Percentiles rank a stretch among this genome's conserved stretches.
Conservation (phyloP, 1,140 invertebrate genomes). For the Cyphomyrmex costatus region DNA sequence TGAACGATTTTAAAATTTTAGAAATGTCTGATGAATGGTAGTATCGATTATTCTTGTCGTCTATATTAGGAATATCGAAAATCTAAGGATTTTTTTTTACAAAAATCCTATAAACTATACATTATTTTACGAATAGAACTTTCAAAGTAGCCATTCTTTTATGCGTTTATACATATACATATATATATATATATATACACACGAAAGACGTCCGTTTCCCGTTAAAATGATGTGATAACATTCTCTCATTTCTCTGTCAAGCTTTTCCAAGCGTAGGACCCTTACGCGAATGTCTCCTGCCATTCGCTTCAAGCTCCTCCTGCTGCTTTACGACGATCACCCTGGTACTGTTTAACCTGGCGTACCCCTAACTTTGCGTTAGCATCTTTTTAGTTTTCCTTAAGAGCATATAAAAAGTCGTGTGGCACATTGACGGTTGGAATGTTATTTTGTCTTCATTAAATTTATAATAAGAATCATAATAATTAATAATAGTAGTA, state of each 20-base stretch:
- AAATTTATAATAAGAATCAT: conserved; percentile 80
- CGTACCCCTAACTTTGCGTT: conserved; percentile 56
- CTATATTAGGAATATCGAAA: not conserved
- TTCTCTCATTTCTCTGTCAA: conserved; percentile 44
- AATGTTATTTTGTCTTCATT: conserved; percentile 86
- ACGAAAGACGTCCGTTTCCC: conserved; percentile 17
- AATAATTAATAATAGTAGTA: conserved; percentile 80
- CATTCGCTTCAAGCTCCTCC: conserved; percentile 33
- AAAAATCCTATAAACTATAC: not conserved
- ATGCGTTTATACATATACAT: too few species aligned
- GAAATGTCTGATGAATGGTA: not conserved
- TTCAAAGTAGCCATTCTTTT: not conserved
- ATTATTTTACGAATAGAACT: not conserved
- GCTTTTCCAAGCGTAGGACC: not conserved
- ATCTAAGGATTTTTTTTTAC: not conserved
- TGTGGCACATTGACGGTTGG: conserved; percentile 87
- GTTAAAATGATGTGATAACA: conserved; percentile 29
- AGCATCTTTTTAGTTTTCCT: conserved; percentile 62
- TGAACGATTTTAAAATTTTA: not conserved
- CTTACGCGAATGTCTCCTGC: conserved; percentile 24
- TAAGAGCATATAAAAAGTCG: conserved; percentile 87
- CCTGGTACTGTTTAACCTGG: conserved; percentile 68
- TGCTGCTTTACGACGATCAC: conserved; percentile 69
- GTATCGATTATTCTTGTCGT: not conserved
- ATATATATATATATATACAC: not conserved